Base-by-base conservation (phyloP, 2,113 vertebrate genomes). In the Collichthys lucidus region DNA sequence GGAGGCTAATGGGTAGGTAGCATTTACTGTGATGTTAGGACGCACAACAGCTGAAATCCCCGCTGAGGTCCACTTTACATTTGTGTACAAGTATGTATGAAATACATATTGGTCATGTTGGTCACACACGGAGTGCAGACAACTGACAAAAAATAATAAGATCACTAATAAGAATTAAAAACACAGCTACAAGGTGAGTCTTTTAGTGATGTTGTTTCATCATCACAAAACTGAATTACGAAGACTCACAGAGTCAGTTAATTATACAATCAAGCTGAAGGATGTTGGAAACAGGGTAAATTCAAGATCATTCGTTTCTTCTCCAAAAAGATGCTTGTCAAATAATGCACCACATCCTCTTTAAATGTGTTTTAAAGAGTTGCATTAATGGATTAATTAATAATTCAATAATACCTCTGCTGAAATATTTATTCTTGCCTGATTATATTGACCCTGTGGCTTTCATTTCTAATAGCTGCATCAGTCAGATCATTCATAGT, bases 1-100 rank as follows among this genome's bases (percentile, higher is more conserved):
- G 60, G 66, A 85, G 49, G 22, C 40, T 77, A 61, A 65, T 53
- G 71, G 60, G 53, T 66, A 66, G 55, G 61, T 71, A 44, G 44
- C 22, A 46, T 56, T 57, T 35, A 55, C 49, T 68, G 61, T 77
- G 29, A 56, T 67, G n/a, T 42, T 20, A 0, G 29, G 46, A 22
- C 19, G 11, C 64, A 24, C 52, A 24, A 35, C 15, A 50, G 60
- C 53, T 68, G 40, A 63, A 56, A 47, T 68, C 31, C 19, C 62
- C 19, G 46, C 71, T 50, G 66, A 66, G 55, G 47, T 70, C 31
- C 61, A 64, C 35, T 20, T 17, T 49, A 52, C 24, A 19, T 31
- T 61, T 83, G 15, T 26, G n/a, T 17, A 5, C 1, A 4, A 61
- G 2, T 69, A 50, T 3, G 1, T 35, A 73, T 44, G 24, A 60